Conservation (phyloP, 2,888 invertebrate genomes). For the Drosophila mayaguana region DNA sequence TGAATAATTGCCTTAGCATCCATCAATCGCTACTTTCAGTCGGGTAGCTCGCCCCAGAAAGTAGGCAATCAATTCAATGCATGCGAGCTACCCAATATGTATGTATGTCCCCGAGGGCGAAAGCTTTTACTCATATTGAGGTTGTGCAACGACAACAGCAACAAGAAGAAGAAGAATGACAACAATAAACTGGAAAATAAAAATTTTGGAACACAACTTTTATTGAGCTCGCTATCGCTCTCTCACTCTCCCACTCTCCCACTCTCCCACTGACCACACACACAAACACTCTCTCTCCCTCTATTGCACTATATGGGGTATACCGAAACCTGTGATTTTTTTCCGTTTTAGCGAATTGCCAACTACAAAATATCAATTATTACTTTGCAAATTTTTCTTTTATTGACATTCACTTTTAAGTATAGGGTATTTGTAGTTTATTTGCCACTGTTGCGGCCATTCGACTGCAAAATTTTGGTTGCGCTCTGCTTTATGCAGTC, state of each 20-base stretch:
- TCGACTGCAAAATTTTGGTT: not conserved
- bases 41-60: slow-evolving; percentile 30
- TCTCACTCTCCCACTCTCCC: not conserved
- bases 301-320: not conserved
- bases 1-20: slow-evolving; percentile 28
- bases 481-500: slow-evolving; percentile 34
- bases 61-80: slow-evolving; percentile 48
- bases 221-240: not conserved
- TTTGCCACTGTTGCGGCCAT: not conserved
- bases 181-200: slow-evolving; percentile 39
- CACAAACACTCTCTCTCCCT: not conserved
- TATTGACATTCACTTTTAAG: not conserved
- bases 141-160: not conserved
- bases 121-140: slow-evolving; percentile 52
- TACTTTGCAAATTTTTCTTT: not conserved
- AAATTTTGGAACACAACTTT: slow-evolving; percentile 35
- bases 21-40: not conserved
- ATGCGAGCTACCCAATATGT: slow-evolving; percentile 25
- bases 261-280: not conserved
- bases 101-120: slow-evolving; percentile 6
- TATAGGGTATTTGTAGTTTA: slow-evolving; percentile 2
- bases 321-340: not conserved
- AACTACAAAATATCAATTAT: not conserved
- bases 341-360: not conserved
- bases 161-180: not conserved